A percentile compares a stretch with the other conserved stretches of the same genome.
phyloP scores from a whole-genome alignment of 2,113 vertebrate species.

The Mugil cephalus region DNA sequence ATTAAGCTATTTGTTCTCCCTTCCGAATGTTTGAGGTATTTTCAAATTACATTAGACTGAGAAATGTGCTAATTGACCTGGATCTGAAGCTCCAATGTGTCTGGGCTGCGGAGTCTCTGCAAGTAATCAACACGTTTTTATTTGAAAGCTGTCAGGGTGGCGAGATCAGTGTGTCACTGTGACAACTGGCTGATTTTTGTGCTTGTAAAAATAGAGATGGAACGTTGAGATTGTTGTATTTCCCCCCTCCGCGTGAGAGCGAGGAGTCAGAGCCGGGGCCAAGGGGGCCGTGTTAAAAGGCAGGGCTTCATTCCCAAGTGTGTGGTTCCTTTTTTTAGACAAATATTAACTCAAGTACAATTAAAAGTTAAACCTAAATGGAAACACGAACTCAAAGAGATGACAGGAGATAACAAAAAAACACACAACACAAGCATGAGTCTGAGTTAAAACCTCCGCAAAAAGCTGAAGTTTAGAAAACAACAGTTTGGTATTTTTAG shows the following conservation, averaged over 20 bases:
- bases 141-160: slow-evolving; percentile 44
- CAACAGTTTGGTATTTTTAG: slow-evolving; percentile 4
- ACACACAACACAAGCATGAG: not conserved
- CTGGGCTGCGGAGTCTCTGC: slow-evolving; percentile 36
- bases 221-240: slow-evolving; percentile 4
- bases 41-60: slow-evolving; percentile 56
- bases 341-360: not conserved
- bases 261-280: slow-evolving; percentile 1
- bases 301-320: not conserved
- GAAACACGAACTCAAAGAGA: not conserved
- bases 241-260: slow-evolving; percentile 6
- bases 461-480: slow-evolving; percentile 1
- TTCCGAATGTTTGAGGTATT: slow-evolving; percentile 20
- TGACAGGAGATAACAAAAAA: not conserved
- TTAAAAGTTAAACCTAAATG: slow-evolving; percentile 3
- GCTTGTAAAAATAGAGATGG: slow-evolving; percentile 64
- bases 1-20: slow-evolving; percentile 10
- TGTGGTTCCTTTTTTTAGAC: not conserved
- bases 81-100: slow-evolving; percentile 20
- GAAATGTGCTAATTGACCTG: slow-evolving; percentile 64
- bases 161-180: slow-evolving; percentile 46
- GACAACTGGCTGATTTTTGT: slow-evolving; percentile 57
- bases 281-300: not conserved
- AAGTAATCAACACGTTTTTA: slow-evolving; percentile 74
- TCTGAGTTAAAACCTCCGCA: too few species aligned